phyloP scores from a whole-genome alignment of 1,140 invertebrate species.

The Subanguina moxae region DNA sequence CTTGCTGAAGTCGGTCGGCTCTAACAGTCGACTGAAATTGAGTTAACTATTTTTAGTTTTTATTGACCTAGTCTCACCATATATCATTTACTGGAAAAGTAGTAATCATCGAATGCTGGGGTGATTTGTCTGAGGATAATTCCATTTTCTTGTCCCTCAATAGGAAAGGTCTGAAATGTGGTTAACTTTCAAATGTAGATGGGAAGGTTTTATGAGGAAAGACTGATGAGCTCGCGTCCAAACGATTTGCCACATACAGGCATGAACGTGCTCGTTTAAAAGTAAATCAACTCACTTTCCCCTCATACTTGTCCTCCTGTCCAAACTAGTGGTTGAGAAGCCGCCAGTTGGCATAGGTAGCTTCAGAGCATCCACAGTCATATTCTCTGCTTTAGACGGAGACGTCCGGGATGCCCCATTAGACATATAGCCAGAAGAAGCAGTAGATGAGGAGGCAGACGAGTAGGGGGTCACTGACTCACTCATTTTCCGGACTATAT shows the following conservation, averaged over 20 bases:
- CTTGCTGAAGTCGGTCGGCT: constrained; percentile 14
- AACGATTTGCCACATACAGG: no score
- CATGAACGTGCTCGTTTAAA: no score
- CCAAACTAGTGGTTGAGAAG: constrained; percentile 16
- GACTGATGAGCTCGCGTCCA: no score
- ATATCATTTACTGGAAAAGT: constrained; percentile 12
- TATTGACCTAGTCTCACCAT: neutral
- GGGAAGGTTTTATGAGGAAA: no score
- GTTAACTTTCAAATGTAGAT: neutral
- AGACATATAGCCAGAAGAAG: constrained; percentile 5
- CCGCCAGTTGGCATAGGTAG: neutral
- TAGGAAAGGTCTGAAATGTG: neutral
- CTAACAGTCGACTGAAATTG: constrained; percentile 16
- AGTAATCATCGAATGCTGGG: neutral
- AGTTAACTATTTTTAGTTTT: constrained; percentile 1
- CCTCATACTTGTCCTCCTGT: neutral
- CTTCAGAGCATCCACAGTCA: constrained; percentile 3
- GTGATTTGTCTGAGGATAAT: no score
- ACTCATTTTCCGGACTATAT: constrained; percentile 5
- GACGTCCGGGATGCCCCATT: neutral
- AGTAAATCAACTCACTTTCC: no score
- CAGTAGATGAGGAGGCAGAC: constrained; percentile 8
- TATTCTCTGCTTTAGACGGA: neutral
- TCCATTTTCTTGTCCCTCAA: neutral
- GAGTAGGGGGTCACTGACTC: neutral